Conservation (phyloP, 1,140 invertebrate species). For the Drosophila nannoptera region DNA sequence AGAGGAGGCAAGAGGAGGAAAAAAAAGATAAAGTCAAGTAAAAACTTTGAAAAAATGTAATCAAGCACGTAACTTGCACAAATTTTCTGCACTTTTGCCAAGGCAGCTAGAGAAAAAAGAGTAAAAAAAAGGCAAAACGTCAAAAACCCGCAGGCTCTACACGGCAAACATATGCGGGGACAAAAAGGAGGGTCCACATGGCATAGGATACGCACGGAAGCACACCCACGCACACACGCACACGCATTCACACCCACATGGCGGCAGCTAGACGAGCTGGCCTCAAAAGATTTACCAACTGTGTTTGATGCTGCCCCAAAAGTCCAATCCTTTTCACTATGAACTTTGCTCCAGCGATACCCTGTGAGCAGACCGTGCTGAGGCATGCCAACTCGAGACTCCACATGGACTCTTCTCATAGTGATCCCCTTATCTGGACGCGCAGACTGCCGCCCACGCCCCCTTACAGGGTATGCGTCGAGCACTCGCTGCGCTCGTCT, state of each 20-base stretch:
- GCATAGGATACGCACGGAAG: constrained; percentile 54
- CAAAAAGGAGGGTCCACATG: constrained; percentile 5
- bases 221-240: constrained; percentile 19
- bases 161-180: constrained; percentile 39
- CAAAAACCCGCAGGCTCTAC: constrained; percentile 57
- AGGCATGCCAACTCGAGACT: not conserved
- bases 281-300: constrained; percentile 66
- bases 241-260: constrained; percentile 1
- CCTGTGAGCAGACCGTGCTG: not conserved
- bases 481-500: not conserved
- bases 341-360: constrained; percentile 38
- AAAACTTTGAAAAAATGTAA: constrained; percentile 72
- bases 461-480: not conserved
- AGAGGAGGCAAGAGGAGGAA: constrained; percentile 11
- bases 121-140: constrained; percentile 38
- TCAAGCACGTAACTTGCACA: constrained; percentile 77
- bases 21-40: constrained; percentile 33
- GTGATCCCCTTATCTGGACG: no score
- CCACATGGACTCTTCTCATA: not conserved
- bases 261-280: constrained; percentile 41
- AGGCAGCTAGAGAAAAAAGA: constrained; percentile 33
- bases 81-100: constrained; percentile 77
- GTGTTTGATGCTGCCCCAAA: constrained; percentile 40
- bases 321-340: constrained; percentile 65
- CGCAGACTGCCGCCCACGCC: not conserved